A percentile compares a stretch with the other conserved stretches of the same genome.
Conservation (phyloP, 1,140 invertebrate species). For the Zophobas atratus region DNA sequence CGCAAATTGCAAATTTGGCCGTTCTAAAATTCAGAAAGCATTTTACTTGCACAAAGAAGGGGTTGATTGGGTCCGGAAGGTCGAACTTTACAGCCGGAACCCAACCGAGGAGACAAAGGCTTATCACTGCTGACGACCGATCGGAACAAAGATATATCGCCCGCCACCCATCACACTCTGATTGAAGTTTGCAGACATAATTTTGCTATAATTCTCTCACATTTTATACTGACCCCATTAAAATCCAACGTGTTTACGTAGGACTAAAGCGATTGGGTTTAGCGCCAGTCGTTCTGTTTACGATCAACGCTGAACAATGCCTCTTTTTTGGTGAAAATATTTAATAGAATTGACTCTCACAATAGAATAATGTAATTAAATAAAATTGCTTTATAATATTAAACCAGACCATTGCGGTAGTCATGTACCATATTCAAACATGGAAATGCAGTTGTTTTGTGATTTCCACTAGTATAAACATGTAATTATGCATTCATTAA, state of each 20-base stretch:
- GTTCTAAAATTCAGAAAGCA: conserved; percentile 43
- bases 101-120: conserved; percentile 37
- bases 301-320: background rate
- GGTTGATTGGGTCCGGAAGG: conserved; percentile 40
- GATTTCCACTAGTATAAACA: background rate
- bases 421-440: background rate
- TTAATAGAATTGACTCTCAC: background rate
- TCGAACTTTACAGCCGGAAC: conserved; percentile 42
- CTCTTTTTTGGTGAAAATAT: conserved; percentile 6
- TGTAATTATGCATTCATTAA: background rate
- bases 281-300: conserved; percentile 2
- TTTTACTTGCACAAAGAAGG: conserved; percentile 43
- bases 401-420: background rate
- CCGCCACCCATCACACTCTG: conserved; percentile 25
- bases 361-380: conserved; percentile 8
- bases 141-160: conserved; percentile 42
- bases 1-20: conserved; percentile 40
- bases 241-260: conserved; percentile 11
- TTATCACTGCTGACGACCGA: conserved; percentile 41
- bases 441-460: background rate
- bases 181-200: conserved; percentile 43
- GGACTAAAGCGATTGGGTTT: background rate
- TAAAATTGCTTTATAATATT: background rate
- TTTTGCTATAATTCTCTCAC: conserved; percentile 35
- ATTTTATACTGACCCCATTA: conserved; percentile 20